A percentile compares a stretch with the other conserved stretches of the same genome.
These are phyloP conservation scores for Steatornis caripensis DNA, from an alignment of 2,113 vertebrate genomes.

Conservation along the genomic window DNA sequence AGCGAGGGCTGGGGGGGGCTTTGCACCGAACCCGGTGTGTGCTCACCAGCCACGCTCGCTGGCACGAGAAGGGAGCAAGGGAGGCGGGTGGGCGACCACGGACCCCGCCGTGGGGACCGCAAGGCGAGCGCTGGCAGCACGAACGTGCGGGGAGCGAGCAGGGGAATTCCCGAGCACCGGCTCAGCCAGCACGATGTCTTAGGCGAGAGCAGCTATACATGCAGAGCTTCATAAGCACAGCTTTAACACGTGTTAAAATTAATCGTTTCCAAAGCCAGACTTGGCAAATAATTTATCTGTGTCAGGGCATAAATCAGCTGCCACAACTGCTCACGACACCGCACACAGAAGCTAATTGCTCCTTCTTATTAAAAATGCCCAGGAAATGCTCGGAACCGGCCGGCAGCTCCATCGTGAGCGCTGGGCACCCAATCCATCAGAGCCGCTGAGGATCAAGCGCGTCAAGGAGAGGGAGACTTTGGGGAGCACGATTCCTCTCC, in stretches of 20 bases:
- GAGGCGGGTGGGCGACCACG: fast-evolving
- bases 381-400: not conserved
- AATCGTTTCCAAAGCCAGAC: not conserved
- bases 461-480: not conserved
- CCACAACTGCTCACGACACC: not conserved
- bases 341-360: not conserved
- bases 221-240: not conserved
- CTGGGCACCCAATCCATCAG: constrained; percentile 18
- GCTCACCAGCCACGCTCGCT: fast-evolving
- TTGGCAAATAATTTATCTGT: not conserved
- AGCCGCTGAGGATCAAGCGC: not conserved
- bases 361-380: not conserved
- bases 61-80: fast-evolving
- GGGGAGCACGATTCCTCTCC: not conserved
- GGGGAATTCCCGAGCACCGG: fast-evolving
- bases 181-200: not conserved
- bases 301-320: not conserved
- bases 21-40: fast-evolving
- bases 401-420: fast-evolving
- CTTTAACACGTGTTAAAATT: not conserved
- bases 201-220: not conserved
- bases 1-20: not conserved
- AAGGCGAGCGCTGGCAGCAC: not conserved
- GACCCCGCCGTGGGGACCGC: fast-evolving
- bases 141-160: not conserved